Conservation (phyloP, 2,113 vertebrate genomes). For the Myotis brandtii region DNA sequence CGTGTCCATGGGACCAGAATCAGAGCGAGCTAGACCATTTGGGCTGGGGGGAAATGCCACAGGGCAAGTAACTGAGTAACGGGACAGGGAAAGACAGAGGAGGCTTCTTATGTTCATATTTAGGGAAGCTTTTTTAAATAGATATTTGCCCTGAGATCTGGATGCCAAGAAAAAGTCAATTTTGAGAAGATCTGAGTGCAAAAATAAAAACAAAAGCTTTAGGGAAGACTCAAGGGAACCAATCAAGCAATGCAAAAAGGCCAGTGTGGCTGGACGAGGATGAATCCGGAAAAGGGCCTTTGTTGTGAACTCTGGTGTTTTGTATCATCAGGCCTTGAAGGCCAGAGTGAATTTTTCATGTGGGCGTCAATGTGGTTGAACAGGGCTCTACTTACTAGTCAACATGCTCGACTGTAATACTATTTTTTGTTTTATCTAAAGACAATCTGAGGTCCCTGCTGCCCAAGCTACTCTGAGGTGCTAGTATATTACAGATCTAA, state of each 20-base stretch:
- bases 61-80: no score
- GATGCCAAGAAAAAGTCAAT: neutral
- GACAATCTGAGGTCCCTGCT: neutral
- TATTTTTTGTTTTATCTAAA: neutral
- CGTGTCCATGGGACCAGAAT: neutral
- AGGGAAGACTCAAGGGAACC: neutral
- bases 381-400: rapidly evolving
- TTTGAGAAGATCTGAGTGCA: neutral
- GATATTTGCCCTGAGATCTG: neutral
- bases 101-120: neutral
- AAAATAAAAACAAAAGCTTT: neutral
- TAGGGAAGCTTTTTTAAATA: neutral
- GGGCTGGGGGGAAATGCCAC: neutral
- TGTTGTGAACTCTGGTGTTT: neutral
- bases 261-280: rapidly evolving
- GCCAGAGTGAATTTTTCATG: neutral
- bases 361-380: neutral
- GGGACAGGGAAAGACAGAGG: rapidly evolving
- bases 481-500: neutral
- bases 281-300: no score
- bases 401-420: neutral
- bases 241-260: neutral
- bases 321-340: neutral
- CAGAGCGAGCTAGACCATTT: neutral
- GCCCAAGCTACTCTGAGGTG: neutral